phyloP scores from a whole-genome alignment of 1,140 invertebrate genomes.

The Atta cephalotes region DNA sequence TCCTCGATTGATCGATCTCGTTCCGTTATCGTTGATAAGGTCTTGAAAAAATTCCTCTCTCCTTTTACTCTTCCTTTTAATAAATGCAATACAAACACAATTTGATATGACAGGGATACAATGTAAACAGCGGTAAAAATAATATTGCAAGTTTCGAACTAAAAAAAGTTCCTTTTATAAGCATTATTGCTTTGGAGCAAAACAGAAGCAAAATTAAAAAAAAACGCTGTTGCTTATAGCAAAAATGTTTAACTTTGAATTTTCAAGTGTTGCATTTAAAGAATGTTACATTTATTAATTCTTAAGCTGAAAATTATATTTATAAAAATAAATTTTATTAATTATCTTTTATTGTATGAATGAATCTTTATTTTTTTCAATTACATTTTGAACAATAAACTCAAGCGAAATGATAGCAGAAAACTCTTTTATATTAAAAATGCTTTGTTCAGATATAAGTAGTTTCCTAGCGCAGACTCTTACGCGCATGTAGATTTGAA shows the following conservation, averaged over 20 bases:
- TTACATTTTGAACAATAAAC: background rate
- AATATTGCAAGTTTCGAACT: background rate
- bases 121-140: background rate
- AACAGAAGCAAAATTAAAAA: background rate
- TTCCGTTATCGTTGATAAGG: slow-evolving; percentile 28
- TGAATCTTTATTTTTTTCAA: background rate
- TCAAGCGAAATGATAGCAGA: background rate
- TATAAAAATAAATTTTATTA: background rate
- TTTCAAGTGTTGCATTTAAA: background rate
- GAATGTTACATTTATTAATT: background rate
- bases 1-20: slow-evolving; percentile 8
- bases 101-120: background rate
- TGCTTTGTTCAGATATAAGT: background rate
- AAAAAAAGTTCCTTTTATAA: background rate
- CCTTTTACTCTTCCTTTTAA: background rate
- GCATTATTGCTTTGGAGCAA: background rate
- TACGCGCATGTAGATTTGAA: slow-evolving; percentile 9
- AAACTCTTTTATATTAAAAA: background rate
- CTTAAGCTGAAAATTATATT: background rate
- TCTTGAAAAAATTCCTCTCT: background rate
- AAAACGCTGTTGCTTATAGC: background rate
- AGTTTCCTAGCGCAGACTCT: background rate
- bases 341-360: background rate
- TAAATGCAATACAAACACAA: background rate
- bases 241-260: background rate